Evolutionary conservation across 2,888 invertebrate genomes (phyloP), one percentile per base, ranked within the genome.

Genomic region (Megaustenia siamemsis): DNA sequence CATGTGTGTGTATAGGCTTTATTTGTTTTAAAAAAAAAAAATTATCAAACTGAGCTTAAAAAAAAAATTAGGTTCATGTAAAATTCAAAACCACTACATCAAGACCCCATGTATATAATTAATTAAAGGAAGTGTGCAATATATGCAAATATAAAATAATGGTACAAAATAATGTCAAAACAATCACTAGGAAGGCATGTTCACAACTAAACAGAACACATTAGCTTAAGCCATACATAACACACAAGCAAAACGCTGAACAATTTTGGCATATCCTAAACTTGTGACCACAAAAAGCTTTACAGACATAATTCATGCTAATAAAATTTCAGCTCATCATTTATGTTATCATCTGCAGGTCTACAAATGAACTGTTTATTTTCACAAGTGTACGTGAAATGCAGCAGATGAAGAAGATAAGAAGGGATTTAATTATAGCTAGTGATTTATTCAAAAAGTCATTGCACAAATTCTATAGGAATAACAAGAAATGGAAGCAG

Each of bases 21-120:
- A 18, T 77, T 77, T 77, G 60, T 77, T 75, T 77, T 21, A 38
- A 60, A 75, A 56, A 56, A 76, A 75, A 8, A 60, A 69, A 69
- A 66, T 40, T 78, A 78, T 63, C 78, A 66, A 79, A 79, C 56
- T 77, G 77, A 77, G 79, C 38, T 43, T 15, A 56, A 76, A 63
- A 45, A n/a, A 63, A 40, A 78, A 45, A 45, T 79, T 28, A 79
- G 45, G 10, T 68, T 63, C 79, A 79, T 79, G 32, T 79, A 15
- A 79, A 68, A 79, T 68, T 66, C n/a, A 63, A 66, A 43, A 79
- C 18, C 43, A 66, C 43, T 63, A 79, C 49, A 79, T 79, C 79
- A 68, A 79, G 66, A 79, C 40, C 66, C 66, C 66, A 28, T 45
- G n/a, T n/a, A 66, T 40, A 66, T 35, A 79, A 45, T 28, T 53